A percentile compares a stretch with the other conserved stretches of the same genome.
These are phyloP conservation scores for Prorops nasuta DNA, from an alignment of 1,140 invertebrate genomes.

Conservation along the genomic window DNA sequence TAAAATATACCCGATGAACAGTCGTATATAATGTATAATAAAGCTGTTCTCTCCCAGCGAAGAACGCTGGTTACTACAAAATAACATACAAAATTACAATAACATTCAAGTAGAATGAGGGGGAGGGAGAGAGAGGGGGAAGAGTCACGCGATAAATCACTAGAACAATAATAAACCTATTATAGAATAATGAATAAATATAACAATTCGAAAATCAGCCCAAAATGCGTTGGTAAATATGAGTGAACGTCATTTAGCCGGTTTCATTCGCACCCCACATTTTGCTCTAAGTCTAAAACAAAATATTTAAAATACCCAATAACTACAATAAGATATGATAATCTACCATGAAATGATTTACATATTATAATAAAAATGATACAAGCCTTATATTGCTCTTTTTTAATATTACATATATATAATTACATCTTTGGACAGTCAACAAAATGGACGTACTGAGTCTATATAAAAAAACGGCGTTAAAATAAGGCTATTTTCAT, in stretches of 20 bases:
- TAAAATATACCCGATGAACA: conserved; percentile 1
- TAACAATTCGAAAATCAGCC: background rate
- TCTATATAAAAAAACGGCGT: no score
- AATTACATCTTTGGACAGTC: conserved; percentile 47
- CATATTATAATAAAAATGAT: conserved; percentile 31
- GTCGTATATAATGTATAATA: background rate
- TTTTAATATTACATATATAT: conserved; percentile 22
- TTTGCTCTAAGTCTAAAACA: background rate
- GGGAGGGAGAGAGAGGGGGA: background rate
- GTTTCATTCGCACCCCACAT: background rate
- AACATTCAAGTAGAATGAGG: background rate
- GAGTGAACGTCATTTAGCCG: background rate
- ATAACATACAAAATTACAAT: background rate
- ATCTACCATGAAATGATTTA: conserved; percentile 16
- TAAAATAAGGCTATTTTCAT: no score
- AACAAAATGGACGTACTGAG: no score
- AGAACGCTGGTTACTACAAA: no score
- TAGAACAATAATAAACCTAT: background rate
- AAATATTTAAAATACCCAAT: conserved; percentile 2
- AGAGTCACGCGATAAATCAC: background rate
- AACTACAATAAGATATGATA: background rate
- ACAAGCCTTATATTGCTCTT: conserved; percentile 28
- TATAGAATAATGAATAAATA: background rate
- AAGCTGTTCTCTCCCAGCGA: background rate
- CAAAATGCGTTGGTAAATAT: conserved; percentile 12